These are phyloP conservation scores for Poeciliopsis presidionis DNA, from an alignment of 2,797 vertebrate genomes.

Conservation along the genomic window DNA sequence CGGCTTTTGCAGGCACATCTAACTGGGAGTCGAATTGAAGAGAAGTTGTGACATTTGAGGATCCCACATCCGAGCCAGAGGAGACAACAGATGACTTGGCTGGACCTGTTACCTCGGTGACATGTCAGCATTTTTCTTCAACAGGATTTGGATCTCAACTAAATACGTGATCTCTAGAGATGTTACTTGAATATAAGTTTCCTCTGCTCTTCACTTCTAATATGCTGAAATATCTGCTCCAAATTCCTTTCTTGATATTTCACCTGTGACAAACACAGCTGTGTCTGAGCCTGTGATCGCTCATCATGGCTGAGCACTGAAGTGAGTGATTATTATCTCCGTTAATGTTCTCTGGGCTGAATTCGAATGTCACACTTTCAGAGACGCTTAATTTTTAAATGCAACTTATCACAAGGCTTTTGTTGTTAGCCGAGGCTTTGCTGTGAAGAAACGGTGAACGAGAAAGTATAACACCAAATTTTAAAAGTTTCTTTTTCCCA, in stretches of 20 bases:
- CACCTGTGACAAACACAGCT: constrained; percentile 11
- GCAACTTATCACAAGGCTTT: neutral
- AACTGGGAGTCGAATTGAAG: neutral
- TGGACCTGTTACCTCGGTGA: neutral
- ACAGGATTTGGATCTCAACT: neutral
- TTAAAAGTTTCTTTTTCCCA: neutral
- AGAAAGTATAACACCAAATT: neutral
- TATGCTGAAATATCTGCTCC: constrained; percentile 12
- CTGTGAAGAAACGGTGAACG: neutral
- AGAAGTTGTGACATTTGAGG: neutral
- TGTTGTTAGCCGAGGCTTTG: neutral
- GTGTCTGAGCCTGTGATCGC: constrained; percentile 25
- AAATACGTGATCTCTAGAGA: neutral
- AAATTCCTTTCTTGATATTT: neutral
- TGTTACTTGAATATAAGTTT: neutral
- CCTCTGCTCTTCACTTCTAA: neutral
- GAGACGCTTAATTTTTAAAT: constrained; percentile 23
- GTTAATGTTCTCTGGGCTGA: constrained; percentile 15
- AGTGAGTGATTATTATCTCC: constrained; percentile 19
- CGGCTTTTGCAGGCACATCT: neutral
- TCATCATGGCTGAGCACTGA: constrained; percentile 21
- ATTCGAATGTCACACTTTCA: constrained; percentile 2
- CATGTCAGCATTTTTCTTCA: neutral
- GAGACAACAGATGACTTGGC: neutral
- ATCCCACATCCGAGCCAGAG: neutral